A percentile compares a stretch with the other conserved stretches of the same genome.
Conservation (phyloP, 2,888 invertebrate genomes). For the Glyphotaelius pellucidus region DNA sequence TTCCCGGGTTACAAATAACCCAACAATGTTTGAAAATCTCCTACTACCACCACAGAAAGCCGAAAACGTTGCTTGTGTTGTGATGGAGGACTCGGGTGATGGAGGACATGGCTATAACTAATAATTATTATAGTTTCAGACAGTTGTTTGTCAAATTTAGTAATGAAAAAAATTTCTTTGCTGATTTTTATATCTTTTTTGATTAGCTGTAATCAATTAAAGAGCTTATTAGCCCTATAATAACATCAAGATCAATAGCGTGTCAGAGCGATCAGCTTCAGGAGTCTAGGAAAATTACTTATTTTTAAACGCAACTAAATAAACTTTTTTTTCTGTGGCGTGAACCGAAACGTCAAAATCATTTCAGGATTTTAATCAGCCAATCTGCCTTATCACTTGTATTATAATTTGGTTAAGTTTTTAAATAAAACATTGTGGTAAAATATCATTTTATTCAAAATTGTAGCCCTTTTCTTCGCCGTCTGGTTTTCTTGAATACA, state of each 20-base stretch:
- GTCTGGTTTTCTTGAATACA: not conserved
- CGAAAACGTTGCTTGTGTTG: too few relatives aligned
- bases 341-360: not conserved
- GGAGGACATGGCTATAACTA: too few relatives aligned
- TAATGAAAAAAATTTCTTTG: not conserved
- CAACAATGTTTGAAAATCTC: too few relatives aligned
- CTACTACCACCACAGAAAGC: too few relatives aligned
- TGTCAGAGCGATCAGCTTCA: not conserved
- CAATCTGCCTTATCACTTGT: not conserved
- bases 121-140: too few relatives aligned
- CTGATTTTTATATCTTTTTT: not conserved
- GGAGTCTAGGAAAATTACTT: not conserved
- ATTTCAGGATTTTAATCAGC: not conserved
- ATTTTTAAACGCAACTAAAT: not conserved
- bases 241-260: not conserved
- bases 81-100: too few relatives aligned
- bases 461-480: not conserved
- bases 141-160: not conserved
- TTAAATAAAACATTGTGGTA: not conserved
- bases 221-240: not conserved
- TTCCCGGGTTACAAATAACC: too few relatives aligned
- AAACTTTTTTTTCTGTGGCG: not conserved
- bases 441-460: not conserved
- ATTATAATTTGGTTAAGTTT: not conserved
- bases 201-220: not conserved